A percentile compares a stretch with the other conserved stretches of the same genome.
These are phyloP conservation scores for Anser brachyrhynchus DNA, from an alignment of 2,113 vertebrate species.

Conservation along the genomic window DNA sequence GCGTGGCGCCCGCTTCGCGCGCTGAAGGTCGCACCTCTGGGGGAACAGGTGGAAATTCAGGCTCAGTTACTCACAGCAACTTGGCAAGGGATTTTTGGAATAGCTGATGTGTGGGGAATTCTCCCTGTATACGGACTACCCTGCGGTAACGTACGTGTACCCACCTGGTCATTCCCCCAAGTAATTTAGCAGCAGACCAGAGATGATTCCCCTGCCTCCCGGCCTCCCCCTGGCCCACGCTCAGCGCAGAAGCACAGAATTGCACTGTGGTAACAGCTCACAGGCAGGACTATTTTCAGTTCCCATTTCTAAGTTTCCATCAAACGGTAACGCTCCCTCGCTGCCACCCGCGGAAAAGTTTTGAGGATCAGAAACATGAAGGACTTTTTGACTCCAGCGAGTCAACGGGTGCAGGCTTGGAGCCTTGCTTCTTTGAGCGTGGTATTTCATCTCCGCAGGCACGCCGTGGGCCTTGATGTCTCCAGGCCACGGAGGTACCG, in stretches of 20 bases:
- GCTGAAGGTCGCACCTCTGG: not conserved
- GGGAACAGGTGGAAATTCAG: accelerated
- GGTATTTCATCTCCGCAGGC: not conserved
- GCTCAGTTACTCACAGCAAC: not conserved
- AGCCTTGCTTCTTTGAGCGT: not conserved
- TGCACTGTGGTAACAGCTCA: not conserved
- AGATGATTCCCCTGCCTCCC: not conserved
- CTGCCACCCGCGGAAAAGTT: not conserved
- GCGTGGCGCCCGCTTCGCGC: not conserved
- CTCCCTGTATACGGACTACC: accelerated
- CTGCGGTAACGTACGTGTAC: not conserved
- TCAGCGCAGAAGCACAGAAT: not conserved
- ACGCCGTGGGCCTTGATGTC: not conserved
- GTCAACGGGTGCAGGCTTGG: not conserved
- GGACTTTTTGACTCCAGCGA: not conserved
- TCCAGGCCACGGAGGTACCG: not conserved
- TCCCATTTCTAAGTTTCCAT: not conserved
- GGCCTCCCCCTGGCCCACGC: not conserved
- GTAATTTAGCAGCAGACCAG: not conserved
- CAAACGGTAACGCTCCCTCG: not conserved
- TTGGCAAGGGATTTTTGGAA: not conserved
- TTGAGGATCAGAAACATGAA: not conserved
- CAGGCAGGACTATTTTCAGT: not conserved
- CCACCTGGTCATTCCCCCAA: not conserved
- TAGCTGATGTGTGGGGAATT: not conserved